Base-by-base conservation (phyloP, 2,113 vertebrate species). In the Pteropus alecto region DNA sequence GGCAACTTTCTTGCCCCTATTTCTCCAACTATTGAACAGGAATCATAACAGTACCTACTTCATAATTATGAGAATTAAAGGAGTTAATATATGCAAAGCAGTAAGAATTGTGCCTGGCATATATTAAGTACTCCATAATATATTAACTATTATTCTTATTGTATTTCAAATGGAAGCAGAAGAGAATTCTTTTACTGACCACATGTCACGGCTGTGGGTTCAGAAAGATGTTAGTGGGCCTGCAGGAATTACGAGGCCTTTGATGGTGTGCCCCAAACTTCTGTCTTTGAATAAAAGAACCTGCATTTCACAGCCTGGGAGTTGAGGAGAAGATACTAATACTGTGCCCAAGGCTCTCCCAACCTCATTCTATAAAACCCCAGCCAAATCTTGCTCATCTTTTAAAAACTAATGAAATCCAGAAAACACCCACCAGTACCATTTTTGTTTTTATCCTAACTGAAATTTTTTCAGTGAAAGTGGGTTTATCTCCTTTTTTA, bases 391-490 rank as follows among this genome's bases (percentile, higher is more conserved):
- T 84, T 90, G 46, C 38, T 83, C 18, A 51, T 48, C 68, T 95
- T 56, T 43, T 65, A 79, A 87, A 97, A 63, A 63, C 33, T 73
- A 46, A 92, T 19, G 41, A 74, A 78, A 95, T 48, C 76, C 61
- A 90, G 77, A 87, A 68, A 79, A 30, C 41, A 85, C 13, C 35
- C 12, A 73, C 13, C 15, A 3, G 1, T 38, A 28, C 6, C 81
- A 56, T 73, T 84, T 30, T 48, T 28, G 22, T 68, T 90, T 93
- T 85, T 58, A 70, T 41, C 11, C 87, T 94, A 95, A 76, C 54
- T 41, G 65, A 92, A 92, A 73, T 28, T 95, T 93, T 93, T 89
- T 93, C 79, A 43, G 5, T 68, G 38, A 35, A 96, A 93, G 92
- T 87, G 4, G 18, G 33, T 86, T 83, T 61, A 65, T 11, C 30